phyloP scores from a whole-genome alignment of 2,797 vertebrate genomes.

The Ciconia nigra region DNA sequence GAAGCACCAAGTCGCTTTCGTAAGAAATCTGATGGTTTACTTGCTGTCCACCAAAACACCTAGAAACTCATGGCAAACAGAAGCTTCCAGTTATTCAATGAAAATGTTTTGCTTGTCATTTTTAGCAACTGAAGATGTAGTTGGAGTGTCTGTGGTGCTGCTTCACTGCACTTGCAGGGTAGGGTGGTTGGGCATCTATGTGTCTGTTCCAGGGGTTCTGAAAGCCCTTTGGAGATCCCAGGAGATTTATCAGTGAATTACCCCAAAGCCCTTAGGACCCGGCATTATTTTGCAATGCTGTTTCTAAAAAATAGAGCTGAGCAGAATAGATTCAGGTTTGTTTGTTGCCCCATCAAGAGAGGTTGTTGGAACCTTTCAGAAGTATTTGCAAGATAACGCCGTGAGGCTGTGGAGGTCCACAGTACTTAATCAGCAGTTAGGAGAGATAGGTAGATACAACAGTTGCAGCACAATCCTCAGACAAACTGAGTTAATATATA shows the following conservation, averaged over 20 bases:
- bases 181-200: rapidly evolving
- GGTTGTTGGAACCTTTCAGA: not conserved
- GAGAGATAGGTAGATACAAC: not conserved
- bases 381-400: not conserved
- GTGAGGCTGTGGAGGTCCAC: not conserved
- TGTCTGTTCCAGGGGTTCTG: not conserved
- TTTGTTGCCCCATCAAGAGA: not conserved
- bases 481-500: not conserved
- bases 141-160: not conserved
- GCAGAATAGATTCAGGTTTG: not conserved
- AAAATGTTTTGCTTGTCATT: not conserved
- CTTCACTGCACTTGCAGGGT: not conserved
- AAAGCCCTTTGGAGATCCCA: not conserved
- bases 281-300: not conserved
- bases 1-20: not conserved
- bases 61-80: not conserved
- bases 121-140: not conserved
- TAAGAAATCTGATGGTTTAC: not conserved
- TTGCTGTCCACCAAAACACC: not conserved
- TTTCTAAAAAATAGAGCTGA: not conserved
- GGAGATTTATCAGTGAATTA: not conserved
- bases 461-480: not conserved
- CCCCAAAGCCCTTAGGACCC: not conserved
- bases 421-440: not conserved
- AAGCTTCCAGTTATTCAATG: not conserved